Base-by-base conservation (phyloP, 2,797 vertebrate genomes). In the Sebastolobus alascanus region DNA sequence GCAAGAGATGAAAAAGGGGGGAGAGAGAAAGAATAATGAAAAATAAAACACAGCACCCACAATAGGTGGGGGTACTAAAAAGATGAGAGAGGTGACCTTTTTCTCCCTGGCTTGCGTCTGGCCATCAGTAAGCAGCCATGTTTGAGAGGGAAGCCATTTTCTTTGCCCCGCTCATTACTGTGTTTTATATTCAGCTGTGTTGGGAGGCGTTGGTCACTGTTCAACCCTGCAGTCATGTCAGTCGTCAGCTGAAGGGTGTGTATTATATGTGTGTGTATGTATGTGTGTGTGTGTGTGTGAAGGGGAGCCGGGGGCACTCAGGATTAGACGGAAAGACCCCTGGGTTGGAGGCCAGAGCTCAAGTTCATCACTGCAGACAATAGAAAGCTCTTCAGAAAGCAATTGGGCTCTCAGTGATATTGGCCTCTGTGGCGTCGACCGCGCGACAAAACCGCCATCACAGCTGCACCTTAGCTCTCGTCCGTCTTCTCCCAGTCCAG, bases 321-420 rank as follows among this genome's bases (percentile, higher is more conserved):
- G 92, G 92, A 95, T 96, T 94, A 94, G 90, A 93, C 86, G 92
- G 94, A 93, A 78, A 88, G 95, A 95, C 95, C 96, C 92, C 29
- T 89, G 94, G 96, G 96, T 96, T 96, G 96, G 94, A 97, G 96
- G 96, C 95, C 97, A 96, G 91, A 94, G 96, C 96, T 98, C 96
- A 97, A 97, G 97, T 97, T 97, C 95, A 96, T 97, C 96, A 96
- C 92, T 77, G 92, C 94, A 96, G 96, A 97, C 96, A 97, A 94
- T 95, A 90, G 95, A 94, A 96, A 96, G 95, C 94, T 95, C 96
- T 95, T 96, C 95, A 96, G 86, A 95, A 95, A 96, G 93, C 95
- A 86, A 94, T 94, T 92, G 94, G 95, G 89, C 95, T 96, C 96
- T 96, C 94, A 90, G 73, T 89, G 89, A 88, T 87, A 83, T 89